Conservation (phyloP, 2,888 invertebrate genomes). For the Tiliacea citrago region DNA sequence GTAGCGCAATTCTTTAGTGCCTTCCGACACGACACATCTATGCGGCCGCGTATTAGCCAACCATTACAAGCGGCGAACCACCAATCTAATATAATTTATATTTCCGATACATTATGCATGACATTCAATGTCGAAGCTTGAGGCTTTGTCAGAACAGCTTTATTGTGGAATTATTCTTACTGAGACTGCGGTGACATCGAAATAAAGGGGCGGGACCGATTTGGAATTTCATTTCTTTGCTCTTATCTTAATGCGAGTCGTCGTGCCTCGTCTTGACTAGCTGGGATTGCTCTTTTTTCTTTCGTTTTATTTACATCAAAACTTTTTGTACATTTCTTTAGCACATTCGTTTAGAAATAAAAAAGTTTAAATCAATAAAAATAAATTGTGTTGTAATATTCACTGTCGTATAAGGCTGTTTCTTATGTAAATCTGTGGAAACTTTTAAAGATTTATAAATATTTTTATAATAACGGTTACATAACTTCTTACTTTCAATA, state of each 20-base stretch:
- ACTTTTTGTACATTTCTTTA: conserved; percentile 35
- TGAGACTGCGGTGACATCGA: conserved; percentile 73
- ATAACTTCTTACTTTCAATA: conserved; percentile 33
- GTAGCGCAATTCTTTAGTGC: conserved; percentile 83
- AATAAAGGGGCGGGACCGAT: conserved; percentile 76
- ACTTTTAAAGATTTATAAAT: conserved; percentile 8
- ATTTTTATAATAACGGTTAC: conserved; percentile 38
- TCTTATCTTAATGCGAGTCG: conserved; percentile 80
- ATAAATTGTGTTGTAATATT: conserved; percentile 19
- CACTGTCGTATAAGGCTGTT: conserved; percentile 12
- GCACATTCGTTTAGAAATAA: conserved; percentile 33
- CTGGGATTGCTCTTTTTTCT: conserved; percentile 66
- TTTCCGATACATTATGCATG: conserved; percentile 83
- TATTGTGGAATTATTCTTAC: conserved; percentile 77
- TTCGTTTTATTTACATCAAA: conserved; percentile 69
- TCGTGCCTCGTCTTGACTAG: conserved; percentile 65
- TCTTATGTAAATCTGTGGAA: neutral
- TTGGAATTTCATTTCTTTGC: conserved; percentile 78
- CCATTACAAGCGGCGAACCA: conserved; percentile 77
- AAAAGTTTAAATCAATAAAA: conserved; percentile 48
- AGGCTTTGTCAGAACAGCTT: conserved; percentile 77
- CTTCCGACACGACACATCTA: conserved; percentile 79
- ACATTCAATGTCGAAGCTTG: conserved; percentile 74
- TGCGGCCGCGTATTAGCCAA: conserved; percentile 62
- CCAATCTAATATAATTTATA: conserved; percentile 85